phyloP scores from a whole-genome alignment of 2,888 invertebrate species.

The Microctonus brassicae region DNA sequence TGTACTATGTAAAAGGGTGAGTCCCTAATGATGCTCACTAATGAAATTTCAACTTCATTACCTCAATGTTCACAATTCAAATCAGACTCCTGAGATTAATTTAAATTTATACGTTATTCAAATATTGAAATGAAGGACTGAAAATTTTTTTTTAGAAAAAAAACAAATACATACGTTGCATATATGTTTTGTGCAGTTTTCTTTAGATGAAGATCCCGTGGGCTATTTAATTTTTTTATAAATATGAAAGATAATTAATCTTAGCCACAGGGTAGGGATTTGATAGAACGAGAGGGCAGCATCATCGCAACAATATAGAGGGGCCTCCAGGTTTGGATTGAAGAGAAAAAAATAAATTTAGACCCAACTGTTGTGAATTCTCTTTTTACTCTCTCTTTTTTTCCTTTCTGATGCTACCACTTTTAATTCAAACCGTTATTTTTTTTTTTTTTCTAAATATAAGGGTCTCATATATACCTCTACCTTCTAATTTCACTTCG shows the following conservation, averaged over 20 bases:
- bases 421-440: conserved; percentile 44
- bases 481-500: conserved; percentile 23
- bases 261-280: conserved; percentile 42
- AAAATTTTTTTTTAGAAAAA: conserved; percentile 57
- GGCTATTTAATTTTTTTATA: conserved; percentile 64
- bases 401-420: conserved; percentile 42
- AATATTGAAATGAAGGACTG: conserved; percentile 55
- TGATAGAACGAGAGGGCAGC: conserved; percentile 4
- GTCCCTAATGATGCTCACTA: conserved; percentile 22
- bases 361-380: conserved; percentile 52
- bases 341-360: conserved; percentile 66
- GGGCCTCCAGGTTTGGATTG: conserved; percentile 67
- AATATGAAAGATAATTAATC: conserved; percentile 69
- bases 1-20: not conserved
- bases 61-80: conserved; percentile 27
- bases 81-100: conserved; percentile 69
- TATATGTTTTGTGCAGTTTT: no score
- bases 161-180: not conserved
- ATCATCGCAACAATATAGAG: conserved; percentile 57
- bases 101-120: conserved; percentile 69
- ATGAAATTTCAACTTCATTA: conserved; percentile 43
- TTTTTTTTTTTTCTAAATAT: conserved; percentile 33
- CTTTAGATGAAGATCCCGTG: no score
- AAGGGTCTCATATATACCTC: not conserved
- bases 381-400: conserved; percentile 46